phyloP scores from a whole-genome alignment of 2,113 vertebrate species.

The Pardalotus punctatus region DNA sequence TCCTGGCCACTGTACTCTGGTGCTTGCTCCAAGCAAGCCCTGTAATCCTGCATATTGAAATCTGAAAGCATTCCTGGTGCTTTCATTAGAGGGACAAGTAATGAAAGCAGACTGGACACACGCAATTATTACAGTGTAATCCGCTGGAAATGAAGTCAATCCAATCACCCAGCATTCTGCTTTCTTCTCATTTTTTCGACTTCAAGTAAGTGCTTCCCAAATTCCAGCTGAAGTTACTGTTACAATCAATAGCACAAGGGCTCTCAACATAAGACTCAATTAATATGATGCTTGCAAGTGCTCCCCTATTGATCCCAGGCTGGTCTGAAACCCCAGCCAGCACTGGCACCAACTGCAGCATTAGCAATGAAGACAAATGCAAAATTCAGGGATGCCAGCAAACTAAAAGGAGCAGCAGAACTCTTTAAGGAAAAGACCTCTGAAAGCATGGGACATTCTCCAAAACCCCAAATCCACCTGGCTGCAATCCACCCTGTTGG shows the following conservation, averaged over 20 bases:
- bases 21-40: neutral
- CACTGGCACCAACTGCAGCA: neutral
- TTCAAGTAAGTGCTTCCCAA: constrained; percentile 63
- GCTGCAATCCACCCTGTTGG: neutral
- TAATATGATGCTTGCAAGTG: constrained; percentile 31
- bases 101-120: constrained; percentile 40
- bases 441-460: accelerated
- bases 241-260: constrained; percentile 47
- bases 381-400: neutral
- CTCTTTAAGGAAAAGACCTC: neutral
- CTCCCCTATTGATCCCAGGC: constrained; percentile 41
- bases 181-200: constrained; percentile 57
- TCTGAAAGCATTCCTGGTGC: neutral
- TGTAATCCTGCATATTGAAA: constrained; percentile 27
- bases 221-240: constrained; percentile 60
- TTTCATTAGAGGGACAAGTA: constrained; percentile 39
- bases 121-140: constrained; percentile 63
- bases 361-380: neutral
- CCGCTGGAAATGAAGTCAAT: constrained; percentile 60
- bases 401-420: neutral
- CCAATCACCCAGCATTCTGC: constrained; percentile 25
- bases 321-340: constrained; percentile 22
- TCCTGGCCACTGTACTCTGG: neutral
- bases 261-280: constrained; percentile 47
- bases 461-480: neutral